Conservation (phyloP, 2,888 invertebrate genomes). For the Drosophila picticornis region DNA sequence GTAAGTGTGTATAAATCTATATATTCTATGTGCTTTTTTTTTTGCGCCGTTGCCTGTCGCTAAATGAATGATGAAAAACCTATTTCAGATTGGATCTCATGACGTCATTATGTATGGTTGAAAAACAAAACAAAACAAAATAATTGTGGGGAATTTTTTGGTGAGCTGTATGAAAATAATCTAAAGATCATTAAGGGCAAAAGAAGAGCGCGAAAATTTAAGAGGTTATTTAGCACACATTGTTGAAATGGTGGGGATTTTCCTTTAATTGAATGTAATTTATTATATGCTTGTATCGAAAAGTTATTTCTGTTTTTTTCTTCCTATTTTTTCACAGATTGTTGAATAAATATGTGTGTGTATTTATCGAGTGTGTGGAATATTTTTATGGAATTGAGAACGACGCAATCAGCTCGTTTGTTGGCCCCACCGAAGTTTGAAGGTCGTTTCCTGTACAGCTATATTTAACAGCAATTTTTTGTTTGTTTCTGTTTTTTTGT, state of each 20-base stretch:
- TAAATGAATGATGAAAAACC: slow-evolving; percentile 33
- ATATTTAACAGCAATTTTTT: slow-evolving; percentile 42
- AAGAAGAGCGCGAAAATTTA: neutral
- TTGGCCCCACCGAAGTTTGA: slow-evolving; percentile 55
- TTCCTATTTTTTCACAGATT: neutral
- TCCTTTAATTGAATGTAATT: neutral
- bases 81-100: slow-evolving; percentile 39
- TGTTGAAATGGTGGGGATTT: neutral
- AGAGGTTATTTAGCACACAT: neutral
- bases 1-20: slow-evolving; percentile 17
- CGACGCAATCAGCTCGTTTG: slow-evolving; percentile 45
- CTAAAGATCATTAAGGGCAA: slow-evolving; percentile 6
- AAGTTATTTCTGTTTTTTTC: slow-evolving; percentile 9
- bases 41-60: slow-evolving; percentile 38
- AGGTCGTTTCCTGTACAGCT: slow-evolving; percentile 58
- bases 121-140: slow-evolving; percentile 37
- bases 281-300: neutral
- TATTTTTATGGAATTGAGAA: slow-evolving; percentile 29
- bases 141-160: slow-evolving; percentile 19
- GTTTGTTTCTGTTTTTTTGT: neutral
- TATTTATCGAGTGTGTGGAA: slow-evolving; percentile 16
- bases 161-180: slow-evolving; percentile 5
- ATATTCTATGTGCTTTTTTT: slow-evolving; percentile 20
- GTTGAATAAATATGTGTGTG: slow-evolving; percentile 5
- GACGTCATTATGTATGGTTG: slow-evolving; percentile 41